These are phyloP conservation scores for Tinamus major DNA, from an alignment of 2,797 vertebrate species.

Conservation along the genomic window DNA sequence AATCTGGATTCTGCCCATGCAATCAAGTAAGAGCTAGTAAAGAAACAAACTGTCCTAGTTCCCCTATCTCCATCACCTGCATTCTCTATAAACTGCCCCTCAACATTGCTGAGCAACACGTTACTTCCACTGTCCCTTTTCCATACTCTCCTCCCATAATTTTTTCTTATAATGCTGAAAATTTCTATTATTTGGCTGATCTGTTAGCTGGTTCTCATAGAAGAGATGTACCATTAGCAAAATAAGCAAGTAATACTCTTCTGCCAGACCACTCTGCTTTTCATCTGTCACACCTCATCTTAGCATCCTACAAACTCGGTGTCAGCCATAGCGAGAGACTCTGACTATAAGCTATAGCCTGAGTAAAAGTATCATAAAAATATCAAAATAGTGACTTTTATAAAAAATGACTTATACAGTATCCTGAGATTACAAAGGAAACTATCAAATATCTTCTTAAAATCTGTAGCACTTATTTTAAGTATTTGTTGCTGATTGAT, in stretches of 20 bases:
- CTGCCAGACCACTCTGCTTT: not conserved
- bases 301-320: not conserved
- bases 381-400: not conserved
- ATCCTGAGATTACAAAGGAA: not conserved
- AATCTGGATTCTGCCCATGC: not conserved
- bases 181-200: not conserved
- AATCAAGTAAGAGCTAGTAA: not conserved
- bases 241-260: not conserved
- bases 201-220: not conserved
- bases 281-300: not conserved
- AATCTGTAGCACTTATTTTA: not conserved
- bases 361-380: not conserved
- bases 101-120: not conserved
- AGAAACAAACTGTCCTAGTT: not conserved
- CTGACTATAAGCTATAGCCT: not conserved
- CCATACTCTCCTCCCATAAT: not conserved
- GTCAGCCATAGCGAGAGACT: not conserved
- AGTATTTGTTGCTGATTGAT: not conserved
- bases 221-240: not conserved
- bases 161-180: not conserved
- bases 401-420: not conserved
- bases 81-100: not conserved
- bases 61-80: not conserved
- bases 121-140: not conserved
- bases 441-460: not conserved